A percentile compares a stretch with the other conserved stretches of the same genome.
These are phyloP conservation scores for Meiosimyza decipiens DNA, from an alignment of 2,888 invertebrate species.

Conservation along the genomic window DNA sequence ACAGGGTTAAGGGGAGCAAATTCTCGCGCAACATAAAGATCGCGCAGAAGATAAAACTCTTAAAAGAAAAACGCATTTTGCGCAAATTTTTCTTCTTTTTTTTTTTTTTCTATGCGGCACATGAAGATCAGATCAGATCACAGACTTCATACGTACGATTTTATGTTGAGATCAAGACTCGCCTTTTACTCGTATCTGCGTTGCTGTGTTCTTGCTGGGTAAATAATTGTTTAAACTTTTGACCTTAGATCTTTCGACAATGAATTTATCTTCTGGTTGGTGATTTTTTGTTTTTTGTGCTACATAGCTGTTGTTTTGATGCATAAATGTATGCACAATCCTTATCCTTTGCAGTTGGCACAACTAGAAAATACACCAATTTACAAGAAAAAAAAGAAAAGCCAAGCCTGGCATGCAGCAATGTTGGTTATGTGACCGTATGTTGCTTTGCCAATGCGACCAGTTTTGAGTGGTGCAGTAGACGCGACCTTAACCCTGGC, in stretches of 20 bases:
- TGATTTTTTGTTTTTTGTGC: conserved; percentile 29
- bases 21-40: too few relatives aligned
- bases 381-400: too few relatives aligned
- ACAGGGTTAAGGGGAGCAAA: neutral
- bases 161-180: neutral
- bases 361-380: too few relatives aligned
- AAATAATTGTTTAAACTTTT: conserved; percentile 54
- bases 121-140: neutral
- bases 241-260: conserved; percentile 37
- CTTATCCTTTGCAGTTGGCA: too few relatives aligned
- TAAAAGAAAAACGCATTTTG: too few relatives aligned
- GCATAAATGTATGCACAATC: too few relatives aligned
- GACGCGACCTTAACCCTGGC: neutral
- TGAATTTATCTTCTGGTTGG: neutral
- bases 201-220: conserved; percentile 26
- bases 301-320: conserved; percentile 1
- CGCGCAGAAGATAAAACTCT: too few relatives aligned
- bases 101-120: neutral
- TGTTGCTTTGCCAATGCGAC: too few relatives aligned
- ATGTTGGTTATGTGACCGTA: too few relatives aligned
- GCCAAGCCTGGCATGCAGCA: too few relatives aligned
- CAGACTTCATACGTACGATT: neutral
- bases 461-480: neutral
- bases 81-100: neutral
- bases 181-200: neutral